These are phyloP conservation scores for Anoplophora glabripennis DNA, from an alignment of 1,140 invertebrate genomes.

Conservation along the genomic window DNA sequence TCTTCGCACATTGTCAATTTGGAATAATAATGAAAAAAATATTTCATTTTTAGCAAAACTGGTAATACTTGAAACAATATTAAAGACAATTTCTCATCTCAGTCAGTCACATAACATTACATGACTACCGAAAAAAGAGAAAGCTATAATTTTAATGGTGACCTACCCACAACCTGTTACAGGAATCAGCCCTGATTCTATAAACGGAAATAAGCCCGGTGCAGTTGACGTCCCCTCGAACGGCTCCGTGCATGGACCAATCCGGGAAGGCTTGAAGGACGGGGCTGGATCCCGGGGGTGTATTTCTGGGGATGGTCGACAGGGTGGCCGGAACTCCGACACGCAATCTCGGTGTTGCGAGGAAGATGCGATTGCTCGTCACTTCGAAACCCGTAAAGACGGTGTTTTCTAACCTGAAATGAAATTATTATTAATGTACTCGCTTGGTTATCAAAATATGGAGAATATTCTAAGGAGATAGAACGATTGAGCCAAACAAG, in stretches of 20 bases:
- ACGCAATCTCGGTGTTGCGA: constrained; percentile 67
- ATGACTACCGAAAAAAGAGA: neutral
- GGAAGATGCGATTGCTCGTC: constrained; percentile 65
- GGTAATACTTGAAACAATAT: too few relatives aligned
- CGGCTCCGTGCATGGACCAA: constrained; percentile 74
- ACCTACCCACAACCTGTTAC: constrained; percentile 74
- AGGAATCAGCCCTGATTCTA: constrained; percentile 66
- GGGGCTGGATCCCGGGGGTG: constrained; percentile 63
- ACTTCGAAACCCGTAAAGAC: constrained; percentile 74
- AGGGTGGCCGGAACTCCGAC: constrained; percentile 72
- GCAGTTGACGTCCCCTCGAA: constrained; percentile 69
- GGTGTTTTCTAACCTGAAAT: constrained; percentile 66
- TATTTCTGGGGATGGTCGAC: constrained; percentile 61
- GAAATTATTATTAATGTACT: neutral
- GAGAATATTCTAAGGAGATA: too few relatives aligned
- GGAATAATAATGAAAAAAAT: too few relatives aligned
- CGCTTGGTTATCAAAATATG: too few relatives aligned
- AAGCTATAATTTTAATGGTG: constrained; percentile 7
- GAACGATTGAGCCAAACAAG: too few relatives aligned
- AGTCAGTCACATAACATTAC: too few relatives aligned
- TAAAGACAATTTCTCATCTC: too few relatives aligned
- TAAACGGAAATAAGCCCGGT: constrained; percentile 74
- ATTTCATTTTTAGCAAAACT: too few relatives aligned
- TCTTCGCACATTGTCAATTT: too few relatives aligned
- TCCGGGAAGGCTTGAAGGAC: constrained; percentile 71